Evolutionary conservation across 2,113 vertebrate species (phyloP), one percentile per base, ranked within the genome.

Genomic region (Lycaon pictus): DNA sequence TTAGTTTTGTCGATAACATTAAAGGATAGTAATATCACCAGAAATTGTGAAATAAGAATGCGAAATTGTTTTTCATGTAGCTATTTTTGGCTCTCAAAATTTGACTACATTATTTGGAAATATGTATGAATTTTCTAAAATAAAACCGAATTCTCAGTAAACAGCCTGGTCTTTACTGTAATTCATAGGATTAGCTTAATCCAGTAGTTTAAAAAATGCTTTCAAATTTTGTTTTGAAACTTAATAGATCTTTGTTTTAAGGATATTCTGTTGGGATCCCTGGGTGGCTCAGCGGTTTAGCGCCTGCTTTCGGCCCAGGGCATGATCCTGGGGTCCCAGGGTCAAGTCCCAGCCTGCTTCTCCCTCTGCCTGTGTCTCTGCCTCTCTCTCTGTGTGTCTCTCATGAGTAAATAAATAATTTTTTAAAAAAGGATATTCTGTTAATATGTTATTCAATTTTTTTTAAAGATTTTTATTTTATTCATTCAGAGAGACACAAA

Each of bases 181-280:
- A 56, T 29, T 71, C 83, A 60, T 7, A 87, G n/a, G 8, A 71
- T 65, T 77, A 35, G 1, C 92, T 93, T 87, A 87, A 91, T 92
- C 56, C 10, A 67, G 58, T 63, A 48, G 10, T 8, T 84, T 25
- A 29, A 76, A 60, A 81, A 88, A 7, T 79, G 8, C 29, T 85
- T 93, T 51, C 35, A 48, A 84, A 29, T 83, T 93, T 95, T 94
- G 17, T 92, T 95, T 82, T 29, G 58, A 91, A 76, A 48, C 74
- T 67, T 69, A 15, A 16, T 23, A 7, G 7, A 3, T 32, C 43
- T 88, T 69, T 56, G 56, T 79, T 58, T 80, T 29, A 69, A 82
- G 2, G 55, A 32, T 85, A 27, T 65, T 76, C 16, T 63, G 90
- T 76, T 27, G 43, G 6, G 43, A 43, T 43, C 43, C 43, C 43